Base-by-base conservation (phyloP, 2,888 invertebrate genomes). In the Leptopilina myrica region DNA sequence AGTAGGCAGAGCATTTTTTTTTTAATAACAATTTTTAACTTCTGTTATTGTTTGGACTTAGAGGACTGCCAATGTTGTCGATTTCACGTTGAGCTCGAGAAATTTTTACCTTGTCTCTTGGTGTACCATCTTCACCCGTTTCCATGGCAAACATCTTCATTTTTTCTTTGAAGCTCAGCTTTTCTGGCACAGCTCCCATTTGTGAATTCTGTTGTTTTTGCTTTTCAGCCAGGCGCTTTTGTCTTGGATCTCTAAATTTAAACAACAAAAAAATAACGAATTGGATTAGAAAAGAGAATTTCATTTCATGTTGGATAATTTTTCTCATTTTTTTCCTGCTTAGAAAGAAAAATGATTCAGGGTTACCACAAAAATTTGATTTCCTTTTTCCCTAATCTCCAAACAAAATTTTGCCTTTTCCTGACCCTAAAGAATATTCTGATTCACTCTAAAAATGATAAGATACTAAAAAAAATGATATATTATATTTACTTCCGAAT, bases 91-190 rank as follows among this genome's bases (percentile, higher is more conserved):
- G 98, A 78, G 98, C 98, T 87, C 97, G 95, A 62, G 98, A 99
- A 92, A 97, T 97, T 93, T 98, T 99, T 80, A 98, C 96, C 93
- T 98, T 98, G 92, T 98, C 98, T 92, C 97, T 96, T 84, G 98
- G 98, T 82, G 98, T 97, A 89, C 96, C 95, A 64, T 78, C 78
- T 90, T 98, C 98, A 64, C 99, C 99, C 14, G 98, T 96, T 93
- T 99, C 98, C 93, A 97, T 95, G 65, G 99, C 99, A 93, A 99
- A 99, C 97, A 99, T 98, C 93, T 98, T 98, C 98, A 99, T 99
- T 93, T 99, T 99, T 92, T 99, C 99, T 92, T 98, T 96, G 93
- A 99, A 99, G 79, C 97, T 97, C 82, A 99, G 94, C 88, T 98
- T 97, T 91, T 99, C 98, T 2, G 97, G 97, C 82, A 97, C 94